Evolutionary conservation across 1,140 invertebrate genomes (phyloP), one percentile per base, ranked within the genome.

Genomic region (Apis mellifera): DNA sequence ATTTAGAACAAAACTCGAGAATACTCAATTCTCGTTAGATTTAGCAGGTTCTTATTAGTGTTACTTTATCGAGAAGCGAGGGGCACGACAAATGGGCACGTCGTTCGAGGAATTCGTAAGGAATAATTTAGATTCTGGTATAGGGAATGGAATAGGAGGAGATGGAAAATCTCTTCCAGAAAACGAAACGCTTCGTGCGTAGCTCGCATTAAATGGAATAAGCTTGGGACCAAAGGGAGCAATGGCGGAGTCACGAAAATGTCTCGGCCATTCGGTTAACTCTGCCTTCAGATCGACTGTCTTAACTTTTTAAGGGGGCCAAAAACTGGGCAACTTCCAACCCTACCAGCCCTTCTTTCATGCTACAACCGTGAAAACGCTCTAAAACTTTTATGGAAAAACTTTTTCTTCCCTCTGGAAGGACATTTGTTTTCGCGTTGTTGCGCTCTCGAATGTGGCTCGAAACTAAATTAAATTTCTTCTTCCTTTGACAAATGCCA

Each of bases 331-430:
- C 48, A 54, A 62, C 23, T 32, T 55, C 12, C 75, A 11, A 13
- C 23, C 59, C 21, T 52, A 17, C 7, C n/a, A 9, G 19, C 2
- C 42, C n/a, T n/a, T 32, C 12, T n/a, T 42, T 60, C 42, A 9
- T 12, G 13, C 4, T 42, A 42, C 32, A 26, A 42, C 32, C 32
- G 32, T 42, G 32, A 42, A 42, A 42, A 42, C 32, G 32, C 32
- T 42, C 5, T 12, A 42, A 26, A 79, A 72, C 68, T 79, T 79
- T 62, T 26, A 62, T 62, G 60, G 23, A 62, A 62, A 62, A 62
- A 62, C n/a, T 62, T 62, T 62, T 13, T 8, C 60, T 62, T 62
- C 2, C 15, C 7, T 62, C 7, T 26, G 13, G 15, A 13, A n/a
- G 23, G 1, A 54, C 48, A 55, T 57, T 79, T 72, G 42, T 72